phyloP scores from a whole-genome alignment of 1,140 invertebrate genomes.

The Calliopsis andreniformis region DNA sequence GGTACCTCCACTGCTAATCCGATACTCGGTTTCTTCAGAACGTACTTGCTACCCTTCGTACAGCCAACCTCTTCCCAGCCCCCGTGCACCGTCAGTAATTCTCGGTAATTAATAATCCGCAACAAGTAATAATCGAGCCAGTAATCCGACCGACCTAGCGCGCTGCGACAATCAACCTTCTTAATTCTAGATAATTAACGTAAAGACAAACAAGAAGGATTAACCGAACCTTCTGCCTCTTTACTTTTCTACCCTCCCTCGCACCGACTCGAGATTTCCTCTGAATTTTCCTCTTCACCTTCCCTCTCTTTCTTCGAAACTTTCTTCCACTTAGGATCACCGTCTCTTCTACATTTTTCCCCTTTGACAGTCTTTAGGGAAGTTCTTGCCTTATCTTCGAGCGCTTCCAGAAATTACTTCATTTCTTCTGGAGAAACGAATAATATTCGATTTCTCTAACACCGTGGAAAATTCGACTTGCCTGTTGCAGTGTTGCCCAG shows the following conservation, averaged over 20 bases:
- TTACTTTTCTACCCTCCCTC: constrained; percentile 43
- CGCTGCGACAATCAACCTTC: constrained; percentile 74
- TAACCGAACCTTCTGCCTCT: constrained; percentile 57
- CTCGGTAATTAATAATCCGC: constrained; percentile 81
- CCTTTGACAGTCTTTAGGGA: background rate
- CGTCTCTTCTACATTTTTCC: background rate
- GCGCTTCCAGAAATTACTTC: background rate
- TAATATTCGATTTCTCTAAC: background rate
- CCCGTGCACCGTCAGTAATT: constrained; percentile 71
- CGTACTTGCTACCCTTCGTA: constrained; percentile 16
- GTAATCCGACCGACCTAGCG: constrained; percentile 76
- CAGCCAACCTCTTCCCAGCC: constrained; percentile 29
- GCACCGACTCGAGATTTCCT: too few species aligned
- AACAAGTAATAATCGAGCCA: constrained; percentile 81
- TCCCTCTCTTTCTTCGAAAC: background rate
- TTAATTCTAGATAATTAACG: constrained; percentile 82
- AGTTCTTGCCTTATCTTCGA: background rate
- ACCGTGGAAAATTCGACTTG: background rate
- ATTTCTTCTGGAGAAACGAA: background rate
- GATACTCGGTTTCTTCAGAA: constrained; percentile 8
- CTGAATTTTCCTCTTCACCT: constrained; percentile 48
- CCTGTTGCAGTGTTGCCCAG: background rate
- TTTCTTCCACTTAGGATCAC: background rate
- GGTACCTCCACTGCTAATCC: background rate
- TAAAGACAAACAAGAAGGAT: constrained; percentile 81